A percentile compares a stretch with the other conserved stretches of the same genome.
phyloP scores from a whole-genome alignment of 2,797 vertebrate species.

The Malacoraja senta region DNA sequence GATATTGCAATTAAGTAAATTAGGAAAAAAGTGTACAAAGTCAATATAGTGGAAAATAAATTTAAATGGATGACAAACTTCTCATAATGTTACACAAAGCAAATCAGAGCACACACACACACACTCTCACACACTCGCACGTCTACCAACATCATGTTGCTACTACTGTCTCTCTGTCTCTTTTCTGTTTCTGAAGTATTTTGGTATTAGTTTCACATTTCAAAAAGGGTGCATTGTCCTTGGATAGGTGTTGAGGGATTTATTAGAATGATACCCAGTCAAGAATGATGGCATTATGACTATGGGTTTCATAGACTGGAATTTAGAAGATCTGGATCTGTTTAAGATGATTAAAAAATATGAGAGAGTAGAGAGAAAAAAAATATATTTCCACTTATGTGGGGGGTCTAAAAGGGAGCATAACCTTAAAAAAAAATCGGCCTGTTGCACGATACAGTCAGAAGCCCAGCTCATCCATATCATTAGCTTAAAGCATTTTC shows the following conservation, averaged over 20 bases:
- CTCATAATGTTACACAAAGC: background rate
- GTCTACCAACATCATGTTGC: background rate
- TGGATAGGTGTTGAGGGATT: background rate
- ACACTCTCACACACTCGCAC: background rate
- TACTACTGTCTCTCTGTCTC: background rate
- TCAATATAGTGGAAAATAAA: background rate
- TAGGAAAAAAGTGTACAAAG: background rate
- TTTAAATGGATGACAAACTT: background rate
- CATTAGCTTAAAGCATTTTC: too few species aligned
- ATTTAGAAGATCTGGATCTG: background rate
- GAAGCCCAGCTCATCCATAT: too few species aligned
- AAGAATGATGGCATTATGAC: background rate
- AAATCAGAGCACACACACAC: background rate
- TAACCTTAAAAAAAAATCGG: too few species aligned
- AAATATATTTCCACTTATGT: too few species aligned
- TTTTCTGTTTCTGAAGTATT: background rate
- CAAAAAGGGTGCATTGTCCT: background rate
- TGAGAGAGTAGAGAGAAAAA: background rate
- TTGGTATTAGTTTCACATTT: background rate
- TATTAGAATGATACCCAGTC: too few species aligned
- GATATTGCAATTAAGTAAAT: background rate
- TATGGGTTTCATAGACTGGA: background rate
- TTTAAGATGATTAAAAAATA: background rate
- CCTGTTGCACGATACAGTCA: too few species aligned
- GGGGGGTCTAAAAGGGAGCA: too few species aligned